These are phyloP conservation scores for Periparus ater DNA, from an alignment of 2,797 vertebrate species.

Conservation along the genomic window DNA sequence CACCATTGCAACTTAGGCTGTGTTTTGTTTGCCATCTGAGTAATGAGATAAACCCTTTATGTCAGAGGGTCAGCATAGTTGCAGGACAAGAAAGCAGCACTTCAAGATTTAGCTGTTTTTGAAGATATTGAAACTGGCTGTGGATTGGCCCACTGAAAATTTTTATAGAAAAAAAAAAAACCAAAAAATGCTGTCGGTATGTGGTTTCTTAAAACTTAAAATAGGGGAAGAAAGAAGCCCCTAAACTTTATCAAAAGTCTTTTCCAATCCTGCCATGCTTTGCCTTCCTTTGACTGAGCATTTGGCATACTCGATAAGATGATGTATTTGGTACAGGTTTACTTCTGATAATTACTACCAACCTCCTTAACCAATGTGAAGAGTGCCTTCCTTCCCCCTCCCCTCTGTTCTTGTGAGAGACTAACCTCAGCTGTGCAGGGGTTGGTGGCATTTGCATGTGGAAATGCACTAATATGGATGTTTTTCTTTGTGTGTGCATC, in stretches of 20 bases:
- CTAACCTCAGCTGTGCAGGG: slow-evolving; percentile 76
- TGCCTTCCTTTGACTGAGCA: background rate
- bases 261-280: background rate
- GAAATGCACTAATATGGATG: slow-evolving; percentile 88
- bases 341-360: slow-evolving; percentile 49
- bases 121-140: background rate
- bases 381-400: slow-evolving; percentile 43
- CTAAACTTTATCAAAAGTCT: background rate
- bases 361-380: slow-evolving; percentile 75
- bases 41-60: background rate
- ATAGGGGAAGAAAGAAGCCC: rapidly evolving
- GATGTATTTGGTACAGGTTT: background rate
- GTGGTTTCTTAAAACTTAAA: background rate
- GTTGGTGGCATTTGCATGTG: slow-evolving; percentile 82
- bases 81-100: background rate
- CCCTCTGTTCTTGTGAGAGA: slow-evolving; percentile 68
- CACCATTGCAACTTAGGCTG: background rate
- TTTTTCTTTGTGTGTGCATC: slow-evolving; percentile 88
- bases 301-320: background rate
- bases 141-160: background rate
- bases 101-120: background rate
- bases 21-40: background rate
- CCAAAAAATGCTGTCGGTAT: background rate
- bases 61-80: background rate
- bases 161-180: background rate